Evolutionary conservation across 2,888 invertebrate genomes (phyloP).

Genomic region (Nezara viridula): DNA sequence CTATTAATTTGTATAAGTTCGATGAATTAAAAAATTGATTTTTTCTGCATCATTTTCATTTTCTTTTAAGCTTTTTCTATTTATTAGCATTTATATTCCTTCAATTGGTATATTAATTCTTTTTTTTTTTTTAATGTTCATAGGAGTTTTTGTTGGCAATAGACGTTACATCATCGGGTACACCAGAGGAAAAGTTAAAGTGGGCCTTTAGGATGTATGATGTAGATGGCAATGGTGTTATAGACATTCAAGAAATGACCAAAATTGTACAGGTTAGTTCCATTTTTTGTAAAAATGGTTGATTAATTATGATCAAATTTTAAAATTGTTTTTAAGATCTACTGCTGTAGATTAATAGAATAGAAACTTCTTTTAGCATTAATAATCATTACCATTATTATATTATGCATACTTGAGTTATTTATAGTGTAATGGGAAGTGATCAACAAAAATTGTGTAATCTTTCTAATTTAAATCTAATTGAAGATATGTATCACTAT

Average conservation of each 20-base stretch:
- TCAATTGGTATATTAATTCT: constrained; percentile 47
- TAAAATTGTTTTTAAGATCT: neutral
- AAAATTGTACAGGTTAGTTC: constrained; percentile 95
- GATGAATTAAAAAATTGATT: no score
- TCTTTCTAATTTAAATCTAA: no score
- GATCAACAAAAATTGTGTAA: no score
- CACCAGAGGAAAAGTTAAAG: constrained; percentile 97
- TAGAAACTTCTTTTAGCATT: no score
- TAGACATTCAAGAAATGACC: constrained; percentile 98
- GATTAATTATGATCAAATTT: neutral
- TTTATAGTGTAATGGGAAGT: no score
- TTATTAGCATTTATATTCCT: constrained; percentile 40
- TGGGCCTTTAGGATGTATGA: constrained; percentile 99
- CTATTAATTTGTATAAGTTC: no score
- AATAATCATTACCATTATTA: no score
- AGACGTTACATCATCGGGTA: constrained; percentile 97
- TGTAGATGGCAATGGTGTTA: constrained; percentile 97
- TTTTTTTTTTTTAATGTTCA: constrained; percentile 69
- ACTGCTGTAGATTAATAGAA: no score
- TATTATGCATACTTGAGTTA: no score
- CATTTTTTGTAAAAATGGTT: neutral
- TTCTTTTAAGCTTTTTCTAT: constrained; percentile 5
- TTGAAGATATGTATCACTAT: no score
- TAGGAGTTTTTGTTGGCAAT: constrained; percentile 98
- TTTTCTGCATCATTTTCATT: neutral